These are phyloP conservation scores for Trichogramma pretiosum DNA, from an alignment of 1,140 invertebrate species.

Conservation along the genomic window DNA sequence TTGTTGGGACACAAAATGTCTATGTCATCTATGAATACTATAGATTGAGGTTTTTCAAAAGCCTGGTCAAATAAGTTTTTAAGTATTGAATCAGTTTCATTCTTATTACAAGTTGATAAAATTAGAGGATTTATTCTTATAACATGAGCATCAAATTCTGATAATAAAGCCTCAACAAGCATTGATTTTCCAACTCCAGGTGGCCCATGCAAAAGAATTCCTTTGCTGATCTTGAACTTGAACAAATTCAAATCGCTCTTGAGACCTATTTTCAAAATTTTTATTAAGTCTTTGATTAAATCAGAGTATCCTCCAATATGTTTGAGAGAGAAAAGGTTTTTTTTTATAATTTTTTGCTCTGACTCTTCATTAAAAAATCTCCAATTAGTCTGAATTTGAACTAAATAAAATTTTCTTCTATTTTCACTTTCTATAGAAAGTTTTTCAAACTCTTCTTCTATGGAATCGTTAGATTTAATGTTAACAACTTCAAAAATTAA, in stretches of 20 bases:
- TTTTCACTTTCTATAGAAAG: conserved; percentile 28
- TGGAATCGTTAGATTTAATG: conserved; percentile 21
- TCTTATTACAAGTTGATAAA: conserved; percentile 62
- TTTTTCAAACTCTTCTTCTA: conserved; percentile 30
- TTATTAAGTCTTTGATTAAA: conserved; percentile 50
- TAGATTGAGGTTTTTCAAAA: conserved; percentile 53
- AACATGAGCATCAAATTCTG: conserved; percentile 42
- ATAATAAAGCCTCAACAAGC: conserved; percentile 64
- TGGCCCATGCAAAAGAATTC: conserved; percentile 73
- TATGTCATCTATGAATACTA: conserved; percentile 72
- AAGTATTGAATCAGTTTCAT: conserved; percentile 64
- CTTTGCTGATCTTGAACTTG: conserved; percentile 52
- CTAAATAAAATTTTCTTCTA: conserved; percentile 33
- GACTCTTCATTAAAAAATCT: conserved; percentile 20
- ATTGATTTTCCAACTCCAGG: conserved; percentile 82
- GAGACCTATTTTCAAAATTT: conserved; percentile 50
- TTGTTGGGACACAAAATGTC: conserved; percentile 64
- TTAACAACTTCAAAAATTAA: conserved; percentile 39
- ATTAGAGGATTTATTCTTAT: conserved; percentile 54
- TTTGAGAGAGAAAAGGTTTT: conserved; percentile 26
- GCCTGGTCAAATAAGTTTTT: conserved; percentile 61
- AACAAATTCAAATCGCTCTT: conserved; percentile 33
- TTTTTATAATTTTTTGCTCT: conserved; percentile 10
- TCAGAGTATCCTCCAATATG: conserved; percentile 53
- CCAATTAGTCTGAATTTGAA: conserved; percentile 35